A percentile compares a stretch with the other conserved stretches of the same genome.
These are phyloP conservation scores for Dascyllus trimaculatus DNA, from an alignment of 2,113 vertebrate species.

Conservation along the genomic window DNA sequence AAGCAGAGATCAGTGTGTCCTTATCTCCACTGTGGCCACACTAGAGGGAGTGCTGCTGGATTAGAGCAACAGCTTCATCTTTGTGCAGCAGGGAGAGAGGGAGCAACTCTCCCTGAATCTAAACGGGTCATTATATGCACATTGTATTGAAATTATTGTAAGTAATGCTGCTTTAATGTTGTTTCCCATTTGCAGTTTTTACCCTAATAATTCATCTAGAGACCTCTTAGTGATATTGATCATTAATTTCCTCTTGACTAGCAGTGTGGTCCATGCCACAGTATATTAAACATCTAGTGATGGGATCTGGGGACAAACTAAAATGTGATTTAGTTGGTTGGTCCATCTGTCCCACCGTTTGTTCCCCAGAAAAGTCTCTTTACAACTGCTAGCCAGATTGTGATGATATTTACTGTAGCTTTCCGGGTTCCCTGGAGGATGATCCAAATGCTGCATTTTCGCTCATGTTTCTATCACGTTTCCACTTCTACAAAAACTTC, in stretches of 20 bases:
- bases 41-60: conserved; percentile 52
- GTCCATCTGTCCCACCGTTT: conserved; percentile 43
- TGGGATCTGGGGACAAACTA: not conserved
- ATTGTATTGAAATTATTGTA: not conserved
- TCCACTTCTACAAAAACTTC: not conserved
- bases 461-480: not conserved
- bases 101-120: conserved; percentile 21
- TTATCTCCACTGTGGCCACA: conserved; percentile 34
- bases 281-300: not conserved
- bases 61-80: conserved; percentile 53
- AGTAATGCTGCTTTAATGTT: not conserved
- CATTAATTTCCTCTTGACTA: not conserved
- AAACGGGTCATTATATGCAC: not conserved
- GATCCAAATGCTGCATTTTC: not conserved
- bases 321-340: not conserved
- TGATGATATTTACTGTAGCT: not conserved
- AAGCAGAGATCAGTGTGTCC: conserved; percentile 14
- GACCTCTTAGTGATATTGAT: not conserved
- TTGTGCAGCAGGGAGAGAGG: conserved; percentile 11
- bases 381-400: conserved; percentile 20
- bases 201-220: rapidly evolving
- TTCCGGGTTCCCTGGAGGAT: conserved; percentile 21
- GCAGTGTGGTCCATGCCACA: not conserved
- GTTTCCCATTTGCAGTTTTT: not conserved
- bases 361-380: conserved; percentile 10